Evolutionary conservation across 92 coral and sea anemone genomes (phyloP).

Genomic region (Pocillopora grandis): DNA sequence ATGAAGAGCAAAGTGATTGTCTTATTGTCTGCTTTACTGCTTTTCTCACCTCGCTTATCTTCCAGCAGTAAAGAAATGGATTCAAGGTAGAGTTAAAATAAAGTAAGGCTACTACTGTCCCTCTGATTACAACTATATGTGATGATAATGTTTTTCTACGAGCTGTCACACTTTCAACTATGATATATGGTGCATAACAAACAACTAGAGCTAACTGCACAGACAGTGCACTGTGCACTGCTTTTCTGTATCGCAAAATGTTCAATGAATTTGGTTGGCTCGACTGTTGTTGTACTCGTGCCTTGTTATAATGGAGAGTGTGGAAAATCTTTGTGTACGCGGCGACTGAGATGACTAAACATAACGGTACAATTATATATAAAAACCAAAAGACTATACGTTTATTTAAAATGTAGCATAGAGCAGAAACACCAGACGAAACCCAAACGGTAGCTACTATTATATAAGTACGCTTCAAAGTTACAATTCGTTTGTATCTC

Average conservation of each 20-base stretch:
- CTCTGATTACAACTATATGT: not conserved
- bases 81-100: constrained; percentile 8
- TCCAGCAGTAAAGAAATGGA: constrained; percentile 23
- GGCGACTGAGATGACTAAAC: not conserved
- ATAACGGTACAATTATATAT: not conserved
- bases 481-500: constrained; percentile 4
- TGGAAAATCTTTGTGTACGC: not conserved
- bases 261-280: constrained; percentile 1
- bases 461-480: not conserved
- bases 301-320: not conserved
- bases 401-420: not conserved
- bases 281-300: not conserved
- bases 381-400: not conserved
- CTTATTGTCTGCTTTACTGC: not conserved
- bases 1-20: not conserved
- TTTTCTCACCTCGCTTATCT: constrained; percentile 16
- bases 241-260: constrained; percentile 25
- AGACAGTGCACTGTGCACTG: constrained; percentile 28
- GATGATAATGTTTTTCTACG: not conserved
- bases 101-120: not conserved
- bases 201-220: constrained; percentile 21
- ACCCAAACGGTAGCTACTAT: not conserved
- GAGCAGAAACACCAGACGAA: not conserved
- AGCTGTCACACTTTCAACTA: not conserved
- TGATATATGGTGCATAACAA: constrained; percentile 1